These are phyloP conservation scores for Fragum fragum DNA, from an alignment of 2,888 invertebrate species.

Conservation along the genomic window DNA sequence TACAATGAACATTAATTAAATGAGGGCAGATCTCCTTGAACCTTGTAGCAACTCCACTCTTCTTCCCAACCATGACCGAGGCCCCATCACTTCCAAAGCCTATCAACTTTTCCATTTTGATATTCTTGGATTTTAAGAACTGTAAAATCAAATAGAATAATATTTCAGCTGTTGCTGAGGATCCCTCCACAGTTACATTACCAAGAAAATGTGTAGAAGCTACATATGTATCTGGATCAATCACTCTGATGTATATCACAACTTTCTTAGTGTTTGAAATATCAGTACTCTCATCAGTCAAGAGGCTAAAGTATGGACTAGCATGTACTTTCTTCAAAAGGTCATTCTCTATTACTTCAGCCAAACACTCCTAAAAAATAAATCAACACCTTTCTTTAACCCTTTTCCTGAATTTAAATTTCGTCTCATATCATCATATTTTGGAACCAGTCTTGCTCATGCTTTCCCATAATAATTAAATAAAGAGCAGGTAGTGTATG, in stretches of 20 bases:
- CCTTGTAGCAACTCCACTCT: slow-evolving; percentile 22
- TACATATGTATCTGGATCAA: slow-evolving; percentile 18
- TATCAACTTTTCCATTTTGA: slow-evolving; percentile 8
- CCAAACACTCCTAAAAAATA: too few species aligned
- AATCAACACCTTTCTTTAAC: too few species aligned
- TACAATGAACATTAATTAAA: slow-evolving; percentile 29
- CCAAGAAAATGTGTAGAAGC: slow-evolving; percentile 32
- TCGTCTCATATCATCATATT: neutral
- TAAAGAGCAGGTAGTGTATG: neutral
- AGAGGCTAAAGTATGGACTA: slow-evolving; percentile 18
- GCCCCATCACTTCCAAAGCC: slow-evolving; percentile 36
- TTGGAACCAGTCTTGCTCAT: neutral
- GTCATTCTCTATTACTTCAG: too few species aligned
- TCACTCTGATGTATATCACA: slow-evolving; percentile 14
- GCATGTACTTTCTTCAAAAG: slow-evolving; percentile 17
- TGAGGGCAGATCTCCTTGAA: slow-evolving; percentile 30
- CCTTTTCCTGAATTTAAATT: too few species aligned
- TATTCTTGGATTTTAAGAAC: slow-evolving; percentile 2
- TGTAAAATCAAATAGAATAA: slow-evolving; percentile 9
- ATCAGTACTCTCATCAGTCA: slow-evolving; percentile 26
- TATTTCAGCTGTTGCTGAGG: slow-evolving; percentile 28
- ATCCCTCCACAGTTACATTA: slow-evolving; percentile 28
- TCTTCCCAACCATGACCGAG: slow-evolving; percentile 27
- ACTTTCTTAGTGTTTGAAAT: slow-evolving; percentile 19
- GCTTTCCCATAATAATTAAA: too few species aligned